phyloP scores from a whole-genome alignment of 1,140 invertebrate genomes.

The Oreohelix idahoensis region DNA sequence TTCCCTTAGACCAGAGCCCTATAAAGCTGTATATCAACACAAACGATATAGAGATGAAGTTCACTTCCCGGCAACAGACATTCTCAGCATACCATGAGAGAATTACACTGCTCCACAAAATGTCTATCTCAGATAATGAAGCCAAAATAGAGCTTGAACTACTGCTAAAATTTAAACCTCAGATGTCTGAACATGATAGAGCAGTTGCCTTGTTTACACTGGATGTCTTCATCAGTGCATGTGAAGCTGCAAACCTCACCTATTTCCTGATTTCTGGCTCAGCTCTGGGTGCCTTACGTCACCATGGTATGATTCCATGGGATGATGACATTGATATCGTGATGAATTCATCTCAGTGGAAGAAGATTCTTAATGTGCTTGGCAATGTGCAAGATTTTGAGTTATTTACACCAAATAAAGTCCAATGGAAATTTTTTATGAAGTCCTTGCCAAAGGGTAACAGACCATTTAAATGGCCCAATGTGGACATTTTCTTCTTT shows the following conservation, averaged over 20 bases:
- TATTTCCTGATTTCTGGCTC: constrained; percentile 61
- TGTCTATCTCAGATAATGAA: neutral
- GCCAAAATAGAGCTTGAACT: constrained; percentile 13
- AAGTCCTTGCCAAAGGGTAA: constrained; percentile 34
- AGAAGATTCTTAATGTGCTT: constrained; percentile 37
- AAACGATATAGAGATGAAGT: constrained; percentile 32
- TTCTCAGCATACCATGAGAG: constrained; percentile 29
- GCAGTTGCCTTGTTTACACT: constrained; percentile 44
- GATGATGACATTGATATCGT: constrained; percentile 66
- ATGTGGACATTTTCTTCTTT: constrained; percentile 68
- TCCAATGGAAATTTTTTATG: constrained; percentile 61
- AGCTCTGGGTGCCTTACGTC: constrained; percentile 57
- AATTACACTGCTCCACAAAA: neutral
- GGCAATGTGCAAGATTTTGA: constrained; percentile 42
- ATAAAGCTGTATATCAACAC: constrained; percentile 29
- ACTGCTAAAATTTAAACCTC: constrained; percentile 36
- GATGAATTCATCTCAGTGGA: constrained; percentile 51
- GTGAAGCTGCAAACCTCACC: constrained; percentile 48
- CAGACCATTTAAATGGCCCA: constrained; percentile 59
- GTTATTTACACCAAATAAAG: constrained; percentile 32
- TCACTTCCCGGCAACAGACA: neutral
- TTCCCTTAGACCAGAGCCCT: constrained; percentile 1
- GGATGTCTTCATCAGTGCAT: constrained; percentile 42
- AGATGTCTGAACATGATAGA: constrained; percentile 39
- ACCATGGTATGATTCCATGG: constrained; percentile 65